Evolutionary conservation across 92 coral and sea anemone species (phyloP).

Genomic region (Metridium senile): DNA sequence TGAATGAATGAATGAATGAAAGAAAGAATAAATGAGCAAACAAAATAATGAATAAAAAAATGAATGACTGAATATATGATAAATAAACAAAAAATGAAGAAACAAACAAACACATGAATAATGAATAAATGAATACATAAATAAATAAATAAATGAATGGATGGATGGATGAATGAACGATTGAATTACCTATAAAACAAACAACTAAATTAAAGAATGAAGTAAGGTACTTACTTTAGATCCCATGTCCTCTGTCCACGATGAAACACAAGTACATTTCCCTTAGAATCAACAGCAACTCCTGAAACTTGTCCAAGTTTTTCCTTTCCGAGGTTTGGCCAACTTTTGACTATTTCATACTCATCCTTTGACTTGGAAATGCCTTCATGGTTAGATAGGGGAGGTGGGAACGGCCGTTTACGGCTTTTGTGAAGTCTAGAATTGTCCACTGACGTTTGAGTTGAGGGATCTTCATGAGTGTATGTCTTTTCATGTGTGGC

Average conservation of each 20-base stretch:
- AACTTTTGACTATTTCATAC: conserved; percentile 54
- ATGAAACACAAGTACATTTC: conserved; percentile 81
- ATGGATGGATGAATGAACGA: background rate
- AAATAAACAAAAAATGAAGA: too few relatives aligned
- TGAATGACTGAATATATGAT: background rate
- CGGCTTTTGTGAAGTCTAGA: too few relatives aligned
- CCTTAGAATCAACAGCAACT: conserved; percentile 72
- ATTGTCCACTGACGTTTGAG: too few relatives aligned
- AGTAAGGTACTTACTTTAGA: conserved; percentile 66
- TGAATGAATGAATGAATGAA: background rate
- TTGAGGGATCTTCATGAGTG: too few relatives aligned
- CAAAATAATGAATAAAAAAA: background rate
- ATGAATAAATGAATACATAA: background rate
- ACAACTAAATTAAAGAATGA: background rate
- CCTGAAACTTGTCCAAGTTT: conserved; percentile 91
- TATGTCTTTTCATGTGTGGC: background rate
- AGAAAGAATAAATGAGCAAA: too few relatives aligned
- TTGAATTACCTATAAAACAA: background rate
- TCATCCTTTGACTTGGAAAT: background rate
- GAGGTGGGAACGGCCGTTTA: too few relatives aligned
- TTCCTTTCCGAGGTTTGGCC: conserved; percentile 74
- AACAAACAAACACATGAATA: background rate
- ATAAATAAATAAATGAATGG: background rate
- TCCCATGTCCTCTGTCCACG: conserved; percentile 86
- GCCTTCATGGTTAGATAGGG: background rate